Conservation (phyloP, 2,797 vertebrate species). For the Clarias fuscus region DNA sequence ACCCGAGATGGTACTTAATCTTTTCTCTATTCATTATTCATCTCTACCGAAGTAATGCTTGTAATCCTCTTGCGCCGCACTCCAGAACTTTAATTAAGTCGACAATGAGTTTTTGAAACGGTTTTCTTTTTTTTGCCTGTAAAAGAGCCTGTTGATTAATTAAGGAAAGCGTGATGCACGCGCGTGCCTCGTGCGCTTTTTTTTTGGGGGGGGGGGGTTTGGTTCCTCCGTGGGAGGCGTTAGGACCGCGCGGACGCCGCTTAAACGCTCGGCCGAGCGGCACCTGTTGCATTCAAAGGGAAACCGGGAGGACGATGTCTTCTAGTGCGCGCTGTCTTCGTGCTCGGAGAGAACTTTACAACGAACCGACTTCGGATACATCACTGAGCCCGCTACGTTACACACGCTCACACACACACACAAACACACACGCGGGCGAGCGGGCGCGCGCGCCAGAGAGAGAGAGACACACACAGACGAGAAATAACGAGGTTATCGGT, state of each 20-base stretch:
- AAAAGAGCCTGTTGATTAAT: not conserved
- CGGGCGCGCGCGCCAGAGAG: not conserved
- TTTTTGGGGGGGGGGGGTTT: no score
- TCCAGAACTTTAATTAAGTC: conserved; percentile 77
- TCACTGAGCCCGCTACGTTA: no score
- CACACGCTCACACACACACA: not conserved
- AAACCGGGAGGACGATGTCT: conserved; percentile 45
- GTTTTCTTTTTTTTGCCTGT: not conserved
- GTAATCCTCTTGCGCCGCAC: conserved; percentile 70
- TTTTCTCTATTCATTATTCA: conserved; percentile 73
- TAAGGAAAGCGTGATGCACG: not conserved
- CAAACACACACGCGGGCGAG: not conserved
- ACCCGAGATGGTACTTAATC: conserved; percentile 74
- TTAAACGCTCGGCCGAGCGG: conserved; percentile 63
- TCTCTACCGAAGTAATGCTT: conserved; percentile 67
- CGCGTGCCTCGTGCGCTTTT: not conserved
- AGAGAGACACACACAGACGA: not conserved
- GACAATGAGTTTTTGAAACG: conserved; percentile 42
- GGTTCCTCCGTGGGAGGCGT: not conserved
- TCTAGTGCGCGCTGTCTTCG: not conserved
- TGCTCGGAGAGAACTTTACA: not conserved
- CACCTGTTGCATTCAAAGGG: conserved; percentile 70
- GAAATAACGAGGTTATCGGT: not conserved
- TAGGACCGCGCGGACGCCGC: conserved; percentile 58
- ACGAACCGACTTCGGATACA: no score